Conservation (phyloP, 1,140 invertebrate genomes). For the Drosophila pectinifera region DNA sequence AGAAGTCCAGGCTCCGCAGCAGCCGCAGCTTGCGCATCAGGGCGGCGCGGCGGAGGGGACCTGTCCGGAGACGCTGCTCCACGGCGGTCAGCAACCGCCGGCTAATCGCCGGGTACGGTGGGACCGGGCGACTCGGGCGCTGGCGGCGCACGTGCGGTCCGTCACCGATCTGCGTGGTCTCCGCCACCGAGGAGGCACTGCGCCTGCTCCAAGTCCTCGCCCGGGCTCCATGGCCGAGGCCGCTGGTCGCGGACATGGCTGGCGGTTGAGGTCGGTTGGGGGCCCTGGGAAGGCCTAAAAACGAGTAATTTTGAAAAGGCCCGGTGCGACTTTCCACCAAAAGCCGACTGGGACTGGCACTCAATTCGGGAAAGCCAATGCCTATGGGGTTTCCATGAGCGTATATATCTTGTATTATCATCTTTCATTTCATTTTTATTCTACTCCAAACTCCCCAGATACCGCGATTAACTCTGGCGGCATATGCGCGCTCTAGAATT, state of each 20-base stretch:
- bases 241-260: conserved; percentile 8
- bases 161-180: conserved; percentile 25
- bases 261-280: not conserved
- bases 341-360: conserved; percentile 13
- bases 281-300: not conserved
- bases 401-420: not conserved
- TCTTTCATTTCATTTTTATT: not conserved
- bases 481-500: conserved; percentile 52
- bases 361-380: not conserved
- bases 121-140: not conserved
- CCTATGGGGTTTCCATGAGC: no score
- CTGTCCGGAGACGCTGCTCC: conserved; percentile 1
- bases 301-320: conserved; percentile 16
- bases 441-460: not conserved
- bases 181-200: conserved; percentile 3
- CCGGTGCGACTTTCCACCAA: conserved; percentile 2
- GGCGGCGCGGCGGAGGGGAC: not conserved
- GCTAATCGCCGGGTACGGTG: not conserved
- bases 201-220: conserved; percentile 3
- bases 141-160: conserved; percentile 8
- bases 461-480: not conserved
- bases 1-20: conserved; percentile 26
- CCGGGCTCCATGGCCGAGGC: not conserved
- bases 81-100: not conserved
- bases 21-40: conserved; percentile 14